These are phyloP conservation scores for Coboldia fuscipes DNA, from an alignment of 1,140 invertebrate genomes.

Conservation along the genomic window DNA sequence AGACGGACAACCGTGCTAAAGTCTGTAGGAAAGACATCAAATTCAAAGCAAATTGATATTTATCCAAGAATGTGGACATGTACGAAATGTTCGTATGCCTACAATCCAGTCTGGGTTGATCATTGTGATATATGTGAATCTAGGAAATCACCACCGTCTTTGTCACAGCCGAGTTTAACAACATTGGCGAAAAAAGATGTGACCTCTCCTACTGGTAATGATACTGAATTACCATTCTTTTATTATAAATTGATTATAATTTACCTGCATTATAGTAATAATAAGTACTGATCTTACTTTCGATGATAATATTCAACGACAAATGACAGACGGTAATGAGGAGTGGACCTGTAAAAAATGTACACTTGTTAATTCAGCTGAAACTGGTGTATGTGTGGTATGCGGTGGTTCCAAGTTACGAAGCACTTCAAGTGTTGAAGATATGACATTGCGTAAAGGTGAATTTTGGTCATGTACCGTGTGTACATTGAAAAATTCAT, in stretches of 20 bases:
- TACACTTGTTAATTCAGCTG: slow-evolving; percentile 54
- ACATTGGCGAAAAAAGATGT: slow-evolving; percentile 36
- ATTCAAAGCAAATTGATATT: no score
- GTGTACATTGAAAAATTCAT: slow-evolving; percentile 68
- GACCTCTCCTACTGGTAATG: slow-evolving; percentile 23
- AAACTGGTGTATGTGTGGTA: slow-evolving; percentile 47
- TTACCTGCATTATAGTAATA: no score
- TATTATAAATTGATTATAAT: no score
- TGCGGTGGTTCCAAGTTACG: slow-evolving; percentile 61
- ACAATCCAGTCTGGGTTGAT: slow-evolving; percentile 57
- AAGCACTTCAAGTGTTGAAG: slow-evolving; percentile 36
- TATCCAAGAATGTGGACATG: slow-evolving; percentile 60
- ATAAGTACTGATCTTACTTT: no score
- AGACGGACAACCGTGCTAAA: no score
- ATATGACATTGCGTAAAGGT: slow-evolving; percentile 44
- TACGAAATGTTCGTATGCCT: slow-evolving; percentile 66
- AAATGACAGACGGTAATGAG: slow-evolving; percentile 9
- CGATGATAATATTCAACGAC: neutral
- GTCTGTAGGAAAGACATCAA: no score
- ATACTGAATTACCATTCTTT: slow-evolving; percentile 13
- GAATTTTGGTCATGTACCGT: slow-evolving; percentile 56
- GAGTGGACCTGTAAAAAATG: slow-evolving; percentile 76
- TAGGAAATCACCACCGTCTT: slow-evolving; percentile 33
- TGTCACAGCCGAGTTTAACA: slow-evolving; percentile 41
- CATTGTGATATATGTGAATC: slow-evolving; percentile 61